phyloP scores from a whole-genome alignment of 1,140 invertebrate species.

The Lanistes nyassanus region DNA sequence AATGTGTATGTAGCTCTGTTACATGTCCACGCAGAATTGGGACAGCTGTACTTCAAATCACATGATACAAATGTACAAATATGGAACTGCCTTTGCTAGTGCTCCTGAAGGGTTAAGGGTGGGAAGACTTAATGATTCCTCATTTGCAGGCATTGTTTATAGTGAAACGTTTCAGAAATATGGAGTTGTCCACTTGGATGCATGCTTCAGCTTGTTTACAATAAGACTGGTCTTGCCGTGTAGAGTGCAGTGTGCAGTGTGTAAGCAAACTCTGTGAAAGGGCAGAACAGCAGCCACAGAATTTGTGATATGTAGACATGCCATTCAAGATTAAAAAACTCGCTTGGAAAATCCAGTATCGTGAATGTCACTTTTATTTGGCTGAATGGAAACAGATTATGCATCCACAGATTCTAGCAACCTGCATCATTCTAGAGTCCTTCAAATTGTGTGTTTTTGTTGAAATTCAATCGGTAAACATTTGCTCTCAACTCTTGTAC shows the following conservation, averaged over 20 bases:
- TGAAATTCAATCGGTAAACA: not conserved
- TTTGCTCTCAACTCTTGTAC: not conserved
- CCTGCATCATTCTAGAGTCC: too few relatives aligned
- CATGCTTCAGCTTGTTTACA: constrained; percentile 6
- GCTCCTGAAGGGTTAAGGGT: too few relatives aligned
- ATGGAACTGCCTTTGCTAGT: too few relatives aligned
- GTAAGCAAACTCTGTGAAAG: not conserved
- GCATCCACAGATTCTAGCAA: too few relatives aligned
- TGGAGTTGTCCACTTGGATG: too few relatives aligned
- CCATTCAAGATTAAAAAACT: constrained; percentile 11
- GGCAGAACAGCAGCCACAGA: constrained; percentile 8
- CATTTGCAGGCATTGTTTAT: too few relatives aligned
- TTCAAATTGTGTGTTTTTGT: constrained; percentile 8
- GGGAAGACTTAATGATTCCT: too few relatives aligned
- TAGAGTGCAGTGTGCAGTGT: constrained; percentile 9
- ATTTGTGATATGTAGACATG: constrained; percentile 26
- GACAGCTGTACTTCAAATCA: too few relatives aligned
- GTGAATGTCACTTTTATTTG: not conserved
- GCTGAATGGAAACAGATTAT: not conserved
- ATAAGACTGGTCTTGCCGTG: not conserved
- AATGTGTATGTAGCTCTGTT: too few relatives aligned
- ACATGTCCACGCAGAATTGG: too few relatives aligned
- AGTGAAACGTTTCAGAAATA: too few relatives aligned
- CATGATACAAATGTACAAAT: too few relatives aligned
- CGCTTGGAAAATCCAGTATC: not conserved